Evolutionary conservation across 1,140 invertebrate genomes (phyloP).

Genomic region (Pissodes strobi): DNA sequence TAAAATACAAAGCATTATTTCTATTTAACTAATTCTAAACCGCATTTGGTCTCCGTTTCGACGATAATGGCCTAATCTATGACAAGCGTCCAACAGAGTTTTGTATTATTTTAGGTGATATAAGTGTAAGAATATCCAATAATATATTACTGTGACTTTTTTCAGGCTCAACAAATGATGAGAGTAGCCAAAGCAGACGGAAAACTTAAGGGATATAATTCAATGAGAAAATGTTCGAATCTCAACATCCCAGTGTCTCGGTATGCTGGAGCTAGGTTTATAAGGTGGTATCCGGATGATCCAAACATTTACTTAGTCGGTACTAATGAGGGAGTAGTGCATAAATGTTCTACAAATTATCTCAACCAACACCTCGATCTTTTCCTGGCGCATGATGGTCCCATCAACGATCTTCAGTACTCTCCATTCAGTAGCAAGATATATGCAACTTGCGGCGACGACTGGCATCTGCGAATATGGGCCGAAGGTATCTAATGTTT

Average conservation of each 20-base stretch:
- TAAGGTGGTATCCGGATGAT: constrained; percentile 68
- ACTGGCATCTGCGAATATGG: constrained; percentile 72
- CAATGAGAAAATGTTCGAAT: constrained; percentile 56
- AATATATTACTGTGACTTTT: too few species aligned
- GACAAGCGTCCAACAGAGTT: too few species aligned
- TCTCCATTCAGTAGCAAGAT: constrained; percentile 78
- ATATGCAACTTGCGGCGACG: constrained; percentile 81
- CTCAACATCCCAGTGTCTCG: constrained; percentile 61
- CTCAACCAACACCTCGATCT: constrained; percentile 70
- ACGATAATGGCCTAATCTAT: too few species aligned
- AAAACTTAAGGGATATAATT: constrained; percentile 62
- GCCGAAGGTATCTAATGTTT: constrained; percentile 54
- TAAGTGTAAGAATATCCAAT: too few species aligned
- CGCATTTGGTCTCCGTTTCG: too few species aligned
- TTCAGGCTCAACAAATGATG: constrained; percentile 63
- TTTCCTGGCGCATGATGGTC: constrained; percentile 77
- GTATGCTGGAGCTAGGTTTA: constrained; percentile 64
- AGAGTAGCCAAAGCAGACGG: constrained; percentile 66
- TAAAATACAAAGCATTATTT: too few species aligned
- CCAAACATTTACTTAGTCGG: constrained; percentile 76
- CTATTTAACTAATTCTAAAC: too few species aligned
- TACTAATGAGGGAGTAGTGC: constrained; percentile 81
- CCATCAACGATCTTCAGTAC: constrained; percentile 75
- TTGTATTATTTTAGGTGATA: too few species aligned
- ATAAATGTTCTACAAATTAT: constrained; percentile 60